Evolutionary conservation across 2,888 invertebrate genomes (phyloP).

Genomic region (Diabrotica balteata): DNA sequence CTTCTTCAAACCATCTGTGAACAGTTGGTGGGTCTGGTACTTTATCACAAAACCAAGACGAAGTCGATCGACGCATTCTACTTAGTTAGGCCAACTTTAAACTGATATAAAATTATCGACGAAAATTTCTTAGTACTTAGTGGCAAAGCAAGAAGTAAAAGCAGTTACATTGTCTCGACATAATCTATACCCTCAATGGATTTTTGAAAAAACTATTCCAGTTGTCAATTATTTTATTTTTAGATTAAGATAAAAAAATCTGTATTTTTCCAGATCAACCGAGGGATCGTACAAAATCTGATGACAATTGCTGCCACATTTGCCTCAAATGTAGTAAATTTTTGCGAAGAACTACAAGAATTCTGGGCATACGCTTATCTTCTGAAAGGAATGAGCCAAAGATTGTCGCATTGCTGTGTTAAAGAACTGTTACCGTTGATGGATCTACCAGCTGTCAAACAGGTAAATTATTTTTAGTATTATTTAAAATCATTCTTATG

Average conservation of each 20-base stretch:
- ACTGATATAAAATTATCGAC: no score
- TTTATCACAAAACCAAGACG: no score
- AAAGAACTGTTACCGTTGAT: conserved; percentile 81
- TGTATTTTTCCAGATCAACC: conserved; percentile 62
- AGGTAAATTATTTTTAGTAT: conserved; percentile 60
- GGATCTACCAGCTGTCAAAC: conserved; percentile 88
- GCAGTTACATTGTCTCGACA: no score
- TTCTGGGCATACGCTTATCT: conserved; percentile 85
- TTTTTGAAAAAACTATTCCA: no score
- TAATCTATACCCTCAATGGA: no score
- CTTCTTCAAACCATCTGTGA: no score
- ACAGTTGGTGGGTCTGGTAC: no score
- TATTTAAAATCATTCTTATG: no score
- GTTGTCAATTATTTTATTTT: neutral
- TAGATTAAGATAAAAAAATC: neutral
- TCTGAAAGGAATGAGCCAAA: conserved; percentile 74
- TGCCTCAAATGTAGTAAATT: conserved; percentile 77
- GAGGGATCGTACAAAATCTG: conserved; percentile 83
- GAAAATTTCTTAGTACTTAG: no score
- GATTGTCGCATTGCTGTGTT: conserved; percentile 82
- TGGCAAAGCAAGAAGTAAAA: no score
- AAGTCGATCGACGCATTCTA: no score
- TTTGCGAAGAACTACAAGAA: conserved; percentile 80
- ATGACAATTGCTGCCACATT: conserved; percentile 75
- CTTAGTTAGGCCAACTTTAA: no score